A percentile compares a stretch with the other conserved stretches of the same genome.
Evolutionary conservation across 2,888 invertebrate species (phyloP).

Genomic region (Tetramorium bicarinatum): DNA sequence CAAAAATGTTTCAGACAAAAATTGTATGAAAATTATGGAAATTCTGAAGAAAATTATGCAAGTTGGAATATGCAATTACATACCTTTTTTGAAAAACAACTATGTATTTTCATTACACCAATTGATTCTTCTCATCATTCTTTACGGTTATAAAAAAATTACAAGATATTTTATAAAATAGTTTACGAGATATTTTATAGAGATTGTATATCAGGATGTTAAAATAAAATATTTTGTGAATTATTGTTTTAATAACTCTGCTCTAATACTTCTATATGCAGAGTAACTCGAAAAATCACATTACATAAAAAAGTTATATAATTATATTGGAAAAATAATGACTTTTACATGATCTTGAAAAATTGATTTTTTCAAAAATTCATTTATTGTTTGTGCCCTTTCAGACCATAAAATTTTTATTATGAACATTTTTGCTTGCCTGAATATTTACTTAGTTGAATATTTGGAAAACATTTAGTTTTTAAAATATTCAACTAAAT

Average conservation of each 20-base stretch:
- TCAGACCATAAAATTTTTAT: too few species aligned
- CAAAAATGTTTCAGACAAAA: neutral
- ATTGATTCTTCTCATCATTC: neutral
- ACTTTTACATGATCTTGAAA: neutral
- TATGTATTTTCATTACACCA: too few species aligned
- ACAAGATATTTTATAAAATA: neutral
- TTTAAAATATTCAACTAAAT: too few species aligned
- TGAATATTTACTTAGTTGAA: too few species aligned
- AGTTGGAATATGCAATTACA: neutral
- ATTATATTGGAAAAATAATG: neutral
- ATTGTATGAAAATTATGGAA: neutral
- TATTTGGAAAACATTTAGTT: too few species aligned
- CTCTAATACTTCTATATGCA: neutral
- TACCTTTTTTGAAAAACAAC: neutral
- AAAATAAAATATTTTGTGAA: neutral
- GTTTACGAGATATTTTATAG: neutral
- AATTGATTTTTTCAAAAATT: neutral
- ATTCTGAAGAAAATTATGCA: neutral
- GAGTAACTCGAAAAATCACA: neutral
- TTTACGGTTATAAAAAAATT: neutral
- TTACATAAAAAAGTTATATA: neutral
- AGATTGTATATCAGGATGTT: neutral
- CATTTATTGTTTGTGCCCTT: too few species aligned
- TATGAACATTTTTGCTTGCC: too few species aligned
- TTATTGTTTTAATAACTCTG: neutral